Base-by-base conservation (phyloP, 2,113 vertebrate species). In the Etheostoma spectabile region DNA sequence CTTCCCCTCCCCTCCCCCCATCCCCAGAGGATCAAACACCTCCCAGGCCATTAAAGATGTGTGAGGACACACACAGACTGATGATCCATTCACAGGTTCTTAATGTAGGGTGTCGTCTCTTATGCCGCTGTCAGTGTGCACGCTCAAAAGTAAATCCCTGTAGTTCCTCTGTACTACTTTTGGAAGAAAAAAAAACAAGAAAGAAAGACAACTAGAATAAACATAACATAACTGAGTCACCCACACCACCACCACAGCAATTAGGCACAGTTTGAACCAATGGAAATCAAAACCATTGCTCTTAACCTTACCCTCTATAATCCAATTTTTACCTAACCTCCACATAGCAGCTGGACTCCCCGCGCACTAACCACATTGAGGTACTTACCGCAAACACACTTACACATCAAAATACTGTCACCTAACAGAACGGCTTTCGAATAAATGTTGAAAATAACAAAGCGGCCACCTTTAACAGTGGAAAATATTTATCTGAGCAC, bases 401-500 rank as follows among this genome's bases (percentile, higher is more conserved):
- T 38, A 74, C 57, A 91, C 89, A 86, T 86, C 49, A 91, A 89
- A 90, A 88, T 82, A 82, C 78, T 89, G 82, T 92, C 92, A 90
- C 84, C 92, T 93, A 90, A 68, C 86, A 90, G 85, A 65, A 79
- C 59, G 66, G 45, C 81, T 82, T 90, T 87, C 33, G 70, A 61
- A 84, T 92, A 90, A 90, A 94, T 79, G 86, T 86, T 90, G 89
- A 89, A 90, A 87, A 84, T 89, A 92, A 88, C 83, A 89, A 90
- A 86, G 85, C 33, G 69, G 75, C 65, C 77, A 77, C 78, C 85
- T 93, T 82, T 92, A 88, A 88, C 55, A 75, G 77, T 79, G 87
- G 88, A 90, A 91, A 92, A 92, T 90, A 92, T 94, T 94, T 94
- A 91, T 91, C 74, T 51, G 74, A 89, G 77, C 38, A 59, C 60